Evolutionary conservation across 1,140 invertebrate species (phyloP), one percentile per base, ranked within the genome.

Genomic region (Dinoponera quadriceps): DNA sequence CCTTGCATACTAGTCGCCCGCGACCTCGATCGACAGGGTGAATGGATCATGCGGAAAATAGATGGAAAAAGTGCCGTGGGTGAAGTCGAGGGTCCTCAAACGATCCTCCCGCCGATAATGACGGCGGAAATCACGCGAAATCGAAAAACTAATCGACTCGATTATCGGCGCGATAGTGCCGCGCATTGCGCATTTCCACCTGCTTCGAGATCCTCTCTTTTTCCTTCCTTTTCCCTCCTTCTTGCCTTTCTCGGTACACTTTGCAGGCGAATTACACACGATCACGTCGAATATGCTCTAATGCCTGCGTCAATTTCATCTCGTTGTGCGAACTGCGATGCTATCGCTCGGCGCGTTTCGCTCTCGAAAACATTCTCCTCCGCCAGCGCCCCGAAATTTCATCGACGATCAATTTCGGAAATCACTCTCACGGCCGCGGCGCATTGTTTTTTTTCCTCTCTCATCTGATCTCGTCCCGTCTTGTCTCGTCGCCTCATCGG

Each of bases 141-240:
- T 85, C 73, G 83, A 85, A 85, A 85, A 86, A 85, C 77, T 85
- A 85, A 86, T 81, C 74, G 83, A 81, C 22, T 81, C 83, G 83
- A 81, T 86, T 81, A 69, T 59, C 44, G 16, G 18, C 48, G 29
- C 29, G 68, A 80, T 71, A 65, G 57, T 29, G 3, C 27, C 73
- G 54, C 54, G 83, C n/a, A n/a, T 57, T 85, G 77, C 55, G 69
- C 69, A 63, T 82, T 69, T 57, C 14, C 29, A 13, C 20, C 66
- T 71, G 75, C 65, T 44, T 59, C 33, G 33, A 69, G 68, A 29
- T 16, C 73, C n/a, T n/a, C 9, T 7, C 55, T 66, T 65, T 51
- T 20, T 3, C 16, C 29, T 27, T 44, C 54, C 7, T 11, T 14
- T 29, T 2, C 5, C 14, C 1, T 14, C 60, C 38, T 22, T 9